These are phyloP conservation scores for Coleophora flavipennella DNA, from an alignment of 2,888 invertebrate genomes.

Conservation along the genomic window DNA sequence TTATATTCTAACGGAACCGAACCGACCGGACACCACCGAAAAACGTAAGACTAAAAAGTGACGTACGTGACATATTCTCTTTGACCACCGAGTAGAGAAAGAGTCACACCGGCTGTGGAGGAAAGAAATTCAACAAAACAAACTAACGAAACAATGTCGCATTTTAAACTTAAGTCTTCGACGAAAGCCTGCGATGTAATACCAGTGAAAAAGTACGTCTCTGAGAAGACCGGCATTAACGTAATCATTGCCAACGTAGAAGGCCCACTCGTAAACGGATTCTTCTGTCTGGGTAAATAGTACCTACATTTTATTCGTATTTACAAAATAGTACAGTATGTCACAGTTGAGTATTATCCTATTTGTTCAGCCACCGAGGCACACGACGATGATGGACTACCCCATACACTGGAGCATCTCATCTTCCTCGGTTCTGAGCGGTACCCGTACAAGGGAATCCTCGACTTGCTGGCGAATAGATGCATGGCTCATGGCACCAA, in stretches of 20 bases:
- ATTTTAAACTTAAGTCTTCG: constrained; percentile 70
- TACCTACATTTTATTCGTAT: not conserved
- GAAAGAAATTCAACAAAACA: not conserved
- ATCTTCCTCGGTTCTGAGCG: constrained; percentile 92
- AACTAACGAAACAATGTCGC: constrained; percentile 33
- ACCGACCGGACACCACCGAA: too few relatives aligned
- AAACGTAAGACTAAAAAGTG: too few relatives aligned
- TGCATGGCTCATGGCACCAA: constrained; percentile 94
- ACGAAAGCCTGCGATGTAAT: constrained; percentile 80
- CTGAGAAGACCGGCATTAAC: constrained; percentile 83
- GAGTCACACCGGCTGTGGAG: too few relatives aligned
- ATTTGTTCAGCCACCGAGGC: constrained; percentile 85
- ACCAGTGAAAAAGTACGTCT: constrained; percentile 86
- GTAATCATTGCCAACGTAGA: constrained; percentile 89
- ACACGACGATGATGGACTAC: constrained; percentile 91
- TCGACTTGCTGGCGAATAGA: constrained; percentile 90
- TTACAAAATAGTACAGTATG: too few relatives aligned
- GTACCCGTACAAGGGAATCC: constrained; percentile 90
- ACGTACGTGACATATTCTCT: too few relatives aligned
- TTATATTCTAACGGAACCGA: too few relatives aligned
- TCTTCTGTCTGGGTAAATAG: constrained; percentile 83
- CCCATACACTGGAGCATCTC: constrained; percentile 93
- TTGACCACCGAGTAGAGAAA: too few relatives aligned
- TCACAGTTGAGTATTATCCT: not conserved
- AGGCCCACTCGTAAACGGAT: constrained; percentile 92